Evolutionary conservation across 2,797 vertebrate genomes (phyloP), one percentile per base, ranked within the genome.

Genomic region (Streptopelia turtur): DNA sequence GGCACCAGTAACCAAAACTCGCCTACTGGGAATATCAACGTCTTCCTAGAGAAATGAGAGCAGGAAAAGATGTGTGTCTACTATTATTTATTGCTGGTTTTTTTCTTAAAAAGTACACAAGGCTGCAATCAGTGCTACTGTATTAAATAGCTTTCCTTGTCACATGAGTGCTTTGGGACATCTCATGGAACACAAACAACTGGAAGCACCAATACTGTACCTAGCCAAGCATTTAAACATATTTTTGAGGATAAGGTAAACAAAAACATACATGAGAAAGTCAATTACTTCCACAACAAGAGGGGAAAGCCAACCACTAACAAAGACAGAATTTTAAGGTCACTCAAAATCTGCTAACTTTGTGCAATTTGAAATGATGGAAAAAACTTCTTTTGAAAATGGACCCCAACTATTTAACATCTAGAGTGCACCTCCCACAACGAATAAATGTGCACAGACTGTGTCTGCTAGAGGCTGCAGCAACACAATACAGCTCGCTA

Each of bases 1-100:
- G 23, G 99, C 99, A 25, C 99, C 99, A 0, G 99, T 99, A 86
- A 99, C 98, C 89, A 99, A 96, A 72, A 98, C 98, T 92, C 98
- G 97, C 88, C 97, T 97, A 25, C 68, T 97, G 75, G 96, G 98
- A 83, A 97, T 69, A 28, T 94, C 95, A 35, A 97, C 97, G 93
- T 98, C 98, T 95, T 99, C 98, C 99, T 99, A 86, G 21, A 41
- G 23, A 83, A 69, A 93, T 3, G 4, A 90, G 16, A 86, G 90
- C 20, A 92, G 31, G 11, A 90, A 22, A 49, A 37, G 37, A 60
- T 90, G 75, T 41, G 24, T 53, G 88, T 60, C 30, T 21, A 35
- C 11, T 89, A 3, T 52, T 53, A 24, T 21, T 68, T 68, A 47
- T 13, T 56, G 39, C 17, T 64, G 7, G 6, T 1, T 31, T 77